Percentiles rank a stretch among this genome's conserved stretches.
Evolutionary conservation across 2,113 vertebrate genomes (phyloP).

Genomic region (Trematocara variabile): DNA sequence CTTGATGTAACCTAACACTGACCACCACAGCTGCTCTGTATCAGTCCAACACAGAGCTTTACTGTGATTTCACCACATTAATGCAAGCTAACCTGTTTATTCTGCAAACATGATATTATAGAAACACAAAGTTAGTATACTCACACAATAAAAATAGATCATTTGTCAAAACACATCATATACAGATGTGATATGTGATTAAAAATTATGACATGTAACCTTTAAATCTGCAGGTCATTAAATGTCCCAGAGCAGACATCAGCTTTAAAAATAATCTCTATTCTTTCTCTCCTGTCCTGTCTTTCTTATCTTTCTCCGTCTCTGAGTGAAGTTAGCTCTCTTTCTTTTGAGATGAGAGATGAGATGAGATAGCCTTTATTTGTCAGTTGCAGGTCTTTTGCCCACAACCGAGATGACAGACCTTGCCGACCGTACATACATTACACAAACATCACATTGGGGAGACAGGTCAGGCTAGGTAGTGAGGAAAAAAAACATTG

Average conservation of each 20-base stretch:
- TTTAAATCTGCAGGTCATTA: background rate
- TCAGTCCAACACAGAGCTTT: background rate
- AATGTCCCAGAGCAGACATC: background rate
- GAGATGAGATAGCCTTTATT: too few species aligned
- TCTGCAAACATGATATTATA: background rate
- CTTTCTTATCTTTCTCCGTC: background rate
- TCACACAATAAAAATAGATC: background rate
- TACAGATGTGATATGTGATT: background rate
- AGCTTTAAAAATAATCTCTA: background rate
- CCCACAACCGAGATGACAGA: too few species aligned
- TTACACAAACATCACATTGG: too few species aligned
- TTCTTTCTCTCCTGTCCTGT: accelerated
- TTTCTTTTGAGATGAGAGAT: background rate
- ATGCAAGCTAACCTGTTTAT: background rate
- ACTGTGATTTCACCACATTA: background rate
- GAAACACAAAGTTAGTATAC: background rate
- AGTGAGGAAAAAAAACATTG: too few species aligned
- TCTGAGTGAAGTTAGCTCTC: background rate
- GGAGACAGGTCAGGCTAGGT: too few species aligned
- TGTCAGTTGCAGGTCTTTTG: too few species aligned
- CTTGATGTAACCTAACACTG: background rate
- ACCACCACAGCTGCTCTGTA: background rate
- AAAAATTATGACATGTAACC: background rate
- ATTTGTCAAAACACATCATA: background rate
- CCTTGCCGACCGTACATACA: too few species aligned